Conservation (phyloP, 2,113 vertebrate genomes). For the Papio anubis region DNA sequence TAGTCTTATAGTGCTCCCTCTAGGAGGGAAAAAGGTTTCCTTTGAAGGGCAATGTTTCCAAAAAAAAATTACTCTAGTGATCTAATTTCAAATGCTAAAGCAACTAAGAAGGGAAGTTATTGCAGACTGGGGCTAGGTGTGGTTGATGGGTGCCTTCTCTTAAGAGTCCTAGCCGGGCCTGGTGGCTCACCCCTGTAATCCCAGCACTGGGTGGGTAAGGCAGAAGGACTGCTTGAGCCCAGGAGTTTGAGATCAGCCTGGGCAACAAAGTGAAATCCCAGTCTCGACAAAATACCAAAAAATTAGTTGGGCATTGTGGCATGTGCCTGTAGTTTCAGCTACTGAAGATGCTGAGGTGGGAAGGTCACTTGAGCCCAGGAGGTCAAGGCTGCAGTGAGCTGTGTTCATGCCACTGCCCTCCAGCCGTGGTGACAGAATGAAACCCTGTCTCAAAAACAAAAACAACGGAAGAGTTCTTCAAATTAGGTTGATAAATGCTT, state of each 20-base stretch:
- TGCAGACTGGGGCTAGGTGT: background rate
- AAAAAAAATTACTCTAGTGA: background rate
- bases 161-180: background rate
- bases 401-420: background rate
- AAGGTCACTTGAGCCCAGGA: background rate
- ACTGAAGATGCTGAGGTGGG: background rate
- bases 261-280: background rate
- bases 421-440: background rate
- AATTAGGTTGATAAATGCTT: background rate
- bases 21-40: background rate
- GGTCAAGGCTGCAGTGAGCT: background rate
- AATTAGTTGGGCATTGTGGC: background rate
- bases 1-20: background rate
- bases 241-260: background rate
- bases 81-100: background rate
- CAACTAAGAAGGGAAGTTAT: background rate
- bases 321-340: background rate
- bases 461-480: background rate
- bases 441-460: background rate
- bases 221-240: background rate
- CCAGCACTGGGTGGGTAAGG: background rate
- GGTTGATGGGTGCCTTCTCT: background rate
- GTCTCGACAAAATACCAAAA: background rate
- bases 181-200: background rate
- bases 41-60: background rate